Evolutionary conservation across 1,140 invertebrate genomes (phyloP).

Genomic region (Chrysoperla carnea): DNA sequence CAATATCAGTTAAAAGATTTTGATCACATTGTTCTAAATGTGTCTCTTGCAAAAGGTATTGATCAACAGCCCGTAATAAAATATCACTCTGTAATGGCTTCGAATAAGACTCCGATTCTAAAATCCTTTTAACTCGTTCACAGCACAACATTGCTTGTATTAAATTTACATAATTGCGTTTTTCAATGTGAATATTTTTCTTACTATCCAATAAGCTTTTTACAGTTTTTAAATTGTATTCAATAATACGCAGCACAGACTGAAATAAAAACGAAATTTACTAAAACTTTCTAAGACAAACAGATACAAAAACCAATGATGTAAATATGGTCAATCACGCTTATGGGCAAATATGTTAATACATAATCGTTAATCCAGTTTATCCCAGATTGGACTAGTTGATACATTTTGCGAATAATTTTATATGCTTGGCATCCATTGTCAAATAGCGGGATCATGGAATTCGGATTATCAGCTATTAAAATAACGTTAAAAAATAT

Average conservation of each 20-base stretch:
- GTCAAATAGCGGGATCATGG: too few relatives aligned
- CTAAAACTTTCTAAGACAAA: conserved; percentile 2
- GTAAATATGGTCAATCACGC: too few relatives aligned
- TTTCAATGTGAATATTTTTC: conserved; percentile 13
- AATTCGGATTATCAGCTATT: too few relatives aligned
- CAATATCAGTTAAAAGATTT: conserved; percentile 17
- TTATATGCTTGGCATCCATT: too few relatives aligned
- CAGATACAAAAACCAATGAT: conserved; percentile 5
- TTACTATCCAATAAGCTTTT: conserved; percentile 16
- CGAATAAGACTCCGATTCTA: neutral
- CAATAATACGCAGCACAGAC: conserved; percentile 13
- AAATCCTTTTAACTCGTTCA: neutral
- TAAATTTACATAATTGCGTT: neutral
- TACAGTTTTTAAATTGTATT: conserved; percentile 11
- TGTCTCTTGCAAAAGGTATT: conserved; percentile 1
- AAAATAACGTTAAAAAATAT: too few relatives aligned
- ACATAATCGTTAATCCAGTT: too few relatives aligned
- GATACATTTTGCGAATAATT: too few relatives aligned
- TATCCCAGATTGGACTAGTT: too few relatives aligned
- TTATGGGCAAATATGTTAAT: too few relatives aligned
- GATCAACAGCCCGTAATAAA: neutral
- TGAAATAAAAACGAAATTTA: conserved; percentile 2
- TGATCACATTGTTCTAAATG: conserved; percentile 12
- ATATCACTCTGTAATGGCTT: neutral
- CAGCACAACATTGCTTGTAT: neutral